phyloP scores from a whole-genome alignment of 2,113 vertebrate species.

The Edolisoma coerulescens region DNA sequence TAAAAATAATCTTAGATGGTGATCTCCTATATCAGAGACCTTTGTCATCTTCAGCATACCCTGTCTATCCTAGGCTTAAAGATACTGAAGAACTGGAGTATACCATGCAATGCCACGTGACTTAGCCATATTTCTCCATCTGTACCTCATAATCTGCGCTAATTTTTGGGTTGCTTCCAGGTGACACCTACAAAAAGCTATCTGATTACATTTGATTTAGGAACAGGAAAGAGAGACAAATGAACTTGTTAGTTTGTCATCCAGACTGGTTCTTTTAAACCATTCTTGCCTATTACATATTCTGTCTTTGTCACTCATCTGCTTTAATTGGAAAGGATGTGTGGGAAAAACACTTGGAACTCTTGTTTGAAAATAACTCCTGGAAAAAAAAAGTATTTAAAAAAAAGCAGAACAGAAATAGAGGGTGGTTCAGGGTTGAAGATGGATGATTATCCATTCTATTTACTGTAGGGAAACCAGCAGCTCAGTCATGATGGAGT shows the following conservation, averaged over 20 bases:
- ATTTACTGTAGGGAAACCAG: neutral
- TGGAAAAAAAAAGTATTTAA: neutral
- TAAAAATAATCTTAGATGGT: neutral
- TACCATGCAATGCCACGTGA: fast-evolving
- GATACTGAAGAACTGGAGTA: neutral
- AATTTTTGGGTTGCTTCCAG: neutral
- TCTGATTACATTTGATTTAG: neutral
- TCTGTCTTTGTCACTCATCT: neutral
- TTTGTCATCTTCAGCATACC: neutral
- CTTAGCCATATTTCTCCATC: neutral
- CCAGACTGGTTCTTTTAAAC: neutral
- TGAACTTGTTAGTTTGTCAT: neutral
- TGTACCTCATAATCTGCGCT: neutral
- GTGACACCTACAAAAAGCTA: neutral
- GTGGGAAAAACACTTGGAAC: neutral
- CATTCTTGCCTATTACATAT: neutral
- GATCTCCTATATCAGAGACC: neutral
- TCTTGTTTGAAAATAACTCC: neutral
- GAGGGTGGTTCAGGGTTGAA: neutral
- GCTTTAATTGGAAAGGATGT: neutral
- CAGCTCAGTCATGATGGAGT: neutral
- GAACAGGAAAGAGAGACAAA: neutral
- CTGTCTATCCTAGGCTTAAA: neutral
- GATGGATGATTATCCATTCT: neutral
- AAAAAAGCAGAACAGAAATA: neutral